Conservation (phyloP, 2,888 invertebrate genomes). For the Hirtodrosophila duncani region DNA sequence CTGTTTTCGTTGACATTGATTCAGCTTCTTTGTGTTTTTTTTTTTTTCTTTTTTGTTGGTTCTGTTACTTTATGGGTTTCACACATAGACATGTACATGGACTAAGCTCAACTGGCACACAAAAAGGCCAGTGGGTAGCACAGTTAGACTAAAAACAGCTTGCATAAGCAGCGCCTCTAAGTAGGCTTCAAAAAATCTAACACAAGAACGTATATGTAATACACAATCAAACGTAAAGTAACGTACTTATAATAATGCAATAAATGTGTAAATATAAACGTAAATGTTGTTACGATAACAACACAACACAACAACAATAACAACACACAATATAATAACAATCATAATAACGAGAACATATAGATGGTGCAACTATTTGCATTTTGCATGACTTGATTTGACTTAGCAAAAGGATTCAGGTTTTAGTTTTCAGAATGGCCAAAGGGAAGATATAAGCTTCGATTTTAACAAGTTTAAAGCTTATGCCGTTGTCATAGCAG, state of each 20-base stretch:
- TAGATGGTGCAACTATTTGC: slow-evolving; percentile 53
- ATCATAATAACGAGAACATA: slow-evolving; percentile 47
- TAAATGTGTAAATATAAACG: slow-evolving; percentile 22
- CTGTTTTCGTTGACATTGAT: slow-evolving; percentile 11
- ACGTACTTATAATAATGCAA: no score
- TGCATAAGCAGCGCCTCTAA: slow-evolving; percentile 61
- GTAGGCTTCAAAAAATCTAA: slow-evolving; percentile 54
- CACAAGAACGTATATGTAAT: slow-evolving; percentile 41
- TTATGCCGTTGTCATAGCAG: no score
- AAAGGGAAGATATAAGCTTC: no score
- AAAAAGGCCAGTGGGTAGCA: slow-evolving; percentile 19
- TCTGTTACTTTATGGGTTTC: slow-evolving; percentile 36
- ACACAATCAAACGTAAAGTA: no score
- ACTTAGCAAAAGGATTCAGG: no score
- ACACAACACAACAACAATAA: slow-evolving; percentile 49
- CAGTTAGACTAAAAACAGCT: slow-evolving; percentile 43
- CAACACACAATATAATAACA: slow-evolving; percentile 53
- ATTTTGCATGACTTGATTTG: slow-evolving; percentile 18
- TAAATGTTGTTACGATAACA: slow-evolving; percentile 35
- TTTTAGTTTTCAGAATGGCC: no score
- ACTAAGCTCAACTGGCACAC: slow-evolving; percentile 24
- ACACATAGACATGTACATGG: slow-evolving; percentile 39
- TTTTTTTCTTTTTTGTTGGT: slow-evolving; percentile 16
- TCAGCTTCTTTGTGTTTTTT: slow-evolving; percentile 3
- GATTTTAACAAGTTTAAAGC: no score